phyloP scores from a whole-genome alignment of 2,797 vertebrate species.

The Lepidocolaptes lacrymiger region DNA sequence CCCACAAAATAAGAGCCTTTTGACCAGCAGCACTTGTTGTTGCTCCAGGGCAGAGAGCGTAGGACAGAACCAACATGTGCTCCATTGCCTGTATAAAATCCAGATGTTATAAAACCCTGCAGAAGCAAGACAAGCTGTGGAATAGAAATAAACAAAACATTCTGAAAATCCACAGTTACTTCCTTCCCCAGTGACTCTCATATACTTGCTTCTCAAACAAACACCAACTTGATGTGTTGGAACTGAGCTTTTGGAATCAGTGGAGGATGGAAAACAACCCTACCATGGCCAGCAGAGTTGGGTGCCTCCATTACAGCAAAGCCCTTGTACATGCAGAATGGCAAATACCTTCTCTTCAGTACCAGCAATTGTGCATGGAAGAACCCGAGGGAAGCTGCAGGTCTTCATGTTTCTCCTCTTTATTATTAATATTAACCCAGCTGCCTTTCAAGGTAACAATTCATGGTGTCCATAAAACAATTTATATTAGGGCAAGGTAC shows the following conservation, averaged over 20 bases:
- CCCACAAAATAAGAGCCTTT: background rate
- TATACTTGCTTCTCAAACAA: background rate
- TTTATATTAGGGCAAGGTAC: background rate
- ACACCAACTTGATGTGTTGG: background rate
- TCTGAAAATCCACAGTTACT: background rate
- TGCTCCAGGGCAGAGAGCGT: background rate
- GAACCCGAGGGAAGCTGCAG: background rate
- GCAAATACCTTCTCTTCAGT: background rate
- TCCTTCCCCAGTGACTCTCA: background rate
- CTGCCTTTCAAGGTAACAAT: background rate
- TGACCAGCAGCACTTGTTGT: background rate
- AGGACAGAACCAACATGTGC: background rate
- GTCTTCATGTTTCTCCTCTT: background rate
- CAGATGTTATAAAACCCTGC: background rate
- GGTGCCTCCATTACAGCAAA: background rate
- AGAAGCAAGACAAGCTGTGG: background rate
- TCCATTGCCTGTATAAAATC: background rate
- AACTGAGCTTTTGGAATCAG: background rate
- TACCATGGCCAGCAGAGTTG: background rate
- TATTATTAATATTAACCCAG: background rate
- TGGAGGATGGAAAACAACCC: background rate
- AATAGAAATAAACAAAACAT: background rate
- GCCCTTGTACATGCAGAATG: fast-evolving
- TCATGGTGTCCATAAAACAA: background rate
- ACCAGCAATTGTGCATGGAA: background rate